phyloP scores from a whole-genome alignment of 2,888 invertebrate species.

The Drepanosiphum platanoidis region DNA sequence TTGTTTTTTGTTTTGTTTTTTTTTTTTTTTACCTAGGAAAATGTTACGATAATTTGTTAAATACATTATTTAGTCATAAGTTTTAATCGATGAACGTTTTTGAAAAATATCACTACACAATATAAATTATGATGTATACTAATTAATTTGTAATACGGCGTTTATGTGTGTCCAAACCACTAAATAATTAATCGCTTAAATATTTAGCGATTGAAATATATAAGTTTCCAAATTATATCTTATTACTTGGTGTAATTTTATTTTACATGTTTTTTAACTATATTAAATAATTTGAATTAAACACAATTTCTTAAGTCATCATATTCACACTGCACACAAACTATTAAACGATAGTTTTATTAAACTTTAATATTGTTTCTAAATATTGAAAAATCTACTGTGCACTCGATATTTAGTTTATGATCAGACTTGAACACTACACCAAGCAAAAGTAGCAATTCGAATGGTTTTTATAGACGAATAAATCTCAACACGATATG shows the following conservation, averaged over 20 bases:
- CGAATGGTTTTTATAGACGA: no score
- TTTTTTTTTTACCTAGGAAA: background rate
- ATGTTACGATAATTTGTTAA: background rate
- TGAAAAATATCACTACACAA: background rate
- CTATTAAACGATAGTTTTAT: no score
- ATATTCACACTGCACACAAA: no score
- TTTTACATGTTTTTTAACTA: no score
- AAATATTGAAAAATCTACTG: no score
- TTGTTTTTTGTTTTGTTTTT: background rate
- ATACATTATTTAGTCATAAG: background rate
- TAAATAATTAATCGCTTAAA: background rate
- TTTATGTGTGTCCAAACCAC: background rate
- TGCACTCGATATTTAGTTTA: no score
- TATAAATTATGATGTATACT: background rate
- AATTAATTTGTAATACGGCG: background rate
- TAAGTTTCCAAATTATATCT: background rate
- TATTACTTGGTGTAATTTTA: no score
- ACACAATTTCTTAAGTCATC: background rate
- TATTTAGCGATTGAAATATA: background rate
- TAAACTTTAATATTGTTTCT: no score
- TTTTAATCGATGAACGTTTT: background rate
- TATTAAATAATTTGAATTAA: background rate
- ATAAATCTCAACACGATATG: no score
- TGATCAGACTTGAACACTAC: no score
- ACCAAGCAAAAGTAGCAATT: no score